Conservation (phyloP, 2,888 invertebrate species). For the Eugnorisma glareosa region DNA sequence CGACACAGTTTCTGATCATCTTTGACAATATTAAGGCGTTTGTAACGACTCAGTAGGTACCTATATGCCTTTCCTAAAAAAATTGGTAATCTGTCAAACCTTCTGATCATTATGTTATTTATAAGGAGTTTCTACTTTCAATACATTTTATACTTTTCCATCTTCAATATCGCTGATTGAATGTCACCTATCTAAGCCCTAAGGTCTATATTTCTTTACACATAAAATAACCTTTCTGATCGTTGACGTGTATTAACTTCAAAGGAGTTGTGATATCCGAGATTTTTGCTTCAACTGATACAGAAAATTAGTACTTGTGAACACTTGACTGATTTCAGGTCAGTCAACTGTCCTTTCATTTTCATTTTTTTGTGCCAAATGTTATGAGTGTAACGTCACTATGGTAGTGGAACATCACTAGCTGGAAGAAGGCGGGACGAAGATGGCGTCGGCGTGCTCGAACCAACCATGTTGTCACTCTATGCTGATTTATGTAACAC, state of each 20-base stretch:
- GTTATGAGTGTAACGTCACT: too few species aligned
- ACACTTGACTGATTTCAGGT: slow-evolving; percentile 39
- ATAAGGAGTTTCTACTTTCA: background rate
- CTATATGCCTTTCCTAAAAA: background rate
- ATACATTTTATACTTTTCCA: background rate
- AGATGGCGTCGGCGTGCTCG: too few species aligned
- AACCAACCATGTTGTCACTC: too few species aligned
- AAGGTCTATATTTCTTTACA: slow-evolving; percentile 20
- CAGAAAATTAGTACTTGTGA: slow-evolving; percentile 39
- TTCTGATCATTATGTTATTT: background rate
- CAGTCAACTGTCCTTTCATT: slow-evolving; percentile 26
- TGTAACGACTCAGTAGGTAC: background rate
- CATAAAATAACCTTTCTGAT: slow-evolving; percentile 43
- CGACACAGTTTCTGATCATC: background rate
- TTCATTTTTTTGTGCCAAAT: background rate
- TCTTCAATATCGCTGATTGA: background rate
- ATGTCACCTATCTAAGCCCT: slow-evolving; percentile 4
- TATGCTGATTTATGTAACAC: too few species aligned
- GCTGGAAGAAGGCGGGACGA: too few species aligned
- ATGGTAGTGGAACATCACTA: too few species aligned
- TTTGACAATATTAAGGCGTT: background rate
- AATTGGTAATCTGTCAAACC: background rate
- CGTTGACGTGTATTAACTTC: slow-evolving; percentile 34
- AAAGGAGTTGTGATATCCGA: slow-evolving; percentile 44
- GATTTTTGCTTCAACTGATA: slow-evolving; percentile 35